Base-by-base conservation (phyloP, 2,888 invertebrate species). In the Tanypteryx hageni region DNA sequence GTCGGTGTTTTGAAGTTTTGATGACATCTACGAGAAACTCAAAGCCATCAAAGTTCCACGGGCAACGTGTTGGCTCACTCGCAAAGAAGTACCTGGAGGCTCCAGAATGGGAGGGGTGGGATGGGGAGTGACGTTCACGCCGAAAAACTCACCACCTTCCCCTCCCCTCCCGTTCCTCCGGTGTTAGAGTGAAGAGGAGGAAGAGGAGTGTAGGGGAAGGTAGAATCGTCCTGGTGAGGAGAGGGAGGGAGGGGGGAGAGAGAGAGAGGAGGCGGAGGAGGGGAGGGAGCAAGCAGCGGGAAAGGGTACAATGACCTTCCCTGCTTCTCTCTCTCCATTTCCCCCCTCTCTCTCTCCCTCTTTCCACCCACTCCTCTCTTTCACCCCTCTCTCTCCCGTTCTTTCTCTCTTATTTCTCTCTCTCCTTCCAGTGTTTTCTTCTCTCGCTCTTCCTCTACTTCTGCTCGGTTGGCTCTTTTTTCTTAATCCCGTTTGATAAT, bases 241-340 rank as follows among this genome's bases (percentile, higher is more conserved):
- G 31, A 16, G 44, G 82, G 10, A 44, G 44, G 82, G 76, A 27
- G 44, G 44, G 44, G 44, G 44, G 44, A 44, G 44, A 57, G 27
- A n/a, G 44, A 44, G 44, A 57, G 27, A n/a, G n/a, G 57, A 57
- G n/a, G 58, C 57, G 85, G 86, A 86, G 59, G 18, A 59, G 86
- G 61, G 85, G 58, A 7, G 85, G 86, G 27, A 86, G 86, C 86
- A 27, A 86, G 86, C 86, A 86, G 27, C 86, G 16, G 86, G 86
- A 86, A 61, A 86, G 86, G 86, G 86, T 86, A 86, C 86, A 86
- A 59, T 86, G 86, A 86, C 86, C 89, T 64, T 89, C 89, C 89
- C 44, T 68, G 18, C 89, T 64, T n/a, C 68, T 76, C 85, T 31
- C 89, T 44, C 86, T 16, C 89, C 89, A 13, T 27, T 68, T 64